phyloP scores from a whole-genome alignment of 2,797 vertebrate species.

The Mico argentatus region DNA sequence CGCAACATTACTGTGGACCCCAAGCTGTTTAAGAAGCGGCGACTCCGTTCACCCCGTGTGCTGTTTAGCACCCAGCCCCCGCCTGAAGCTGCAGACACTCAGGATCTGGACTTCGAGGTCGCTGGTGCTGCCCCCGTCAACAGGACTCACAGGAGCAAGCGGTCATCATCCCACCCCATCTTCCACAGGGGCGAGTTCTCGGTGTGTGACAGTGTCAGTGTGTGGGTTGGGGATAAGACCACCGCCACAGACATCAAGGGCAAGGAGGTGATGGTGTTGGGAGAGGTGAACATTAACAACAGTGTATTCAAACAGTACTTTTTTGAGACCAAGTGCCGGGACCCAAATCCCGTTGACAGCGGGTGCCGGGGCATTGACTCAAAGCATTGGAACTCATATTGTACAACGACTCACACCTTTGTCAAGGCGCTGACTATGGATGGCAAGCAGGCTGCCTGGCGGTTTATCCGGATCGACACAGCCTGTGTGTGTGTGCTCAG shows the following conservation, averaged over 20 bases:
- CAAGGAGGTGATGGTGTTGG: slow-evolving; percentile 95
- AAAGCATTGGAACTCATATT: slow-evolving; percentile 98
- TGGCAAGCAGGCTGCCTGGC: slow-evolving; percentile 94
- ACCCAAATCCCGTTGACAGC: slow-evolving; percentile 85
- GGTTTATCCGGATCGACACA: slow-evolving; percentile 96
- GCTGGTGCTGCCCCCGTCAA: slow-evolving; percentile 71
- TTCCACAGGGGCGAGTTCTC: slow-evolving; percentile 95
- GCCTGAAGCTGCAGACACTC: slow-evolving; percentile 79
- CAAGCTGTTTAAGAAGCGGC: slow-evolving; percentile 91
- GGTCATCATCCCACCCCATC: slow-evolving; percentile 86
- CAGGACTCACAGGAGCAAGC: slow-evolving; percentile 87
- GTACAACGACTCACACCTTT: slow-evolving; percentile 98
- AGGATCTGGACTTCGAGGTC: slow-evolving; percentile 67
- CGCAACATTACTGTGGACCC: slow-evolving; percentile 90
- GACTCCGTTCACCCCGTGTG: slow-evolving; percentile 92
- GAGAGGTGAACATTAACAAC: slow-evolving; percentile 95
- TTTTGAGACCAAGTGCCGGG: slow-evolving; percentile 96
- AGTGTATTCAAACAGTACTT: slow-evolving; percentile 98
- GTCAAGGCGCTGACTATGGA: slow-evolving; percentile 96
- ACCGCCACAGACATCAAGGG: slow-evolving; percentile 96
- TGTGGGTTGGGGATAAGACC: slow-evolving; percentile 98
- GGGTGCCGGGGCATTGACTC: slow-evolving; percentile 96
- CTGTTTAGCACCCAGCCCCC: slow-evolving; percentile 94
- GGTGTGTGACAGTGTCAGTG: slow-evolving; percentile 95
- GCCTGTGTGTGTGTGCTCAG: slow-evolving; percentile 98